Percentiles rank a stretch among this genome's conserved stretches.
These are phyloP conservation scores for Atta colombica DNA, from an alignment of 1,140 invertebrate species.

Conservation along the genomic window DNA sequence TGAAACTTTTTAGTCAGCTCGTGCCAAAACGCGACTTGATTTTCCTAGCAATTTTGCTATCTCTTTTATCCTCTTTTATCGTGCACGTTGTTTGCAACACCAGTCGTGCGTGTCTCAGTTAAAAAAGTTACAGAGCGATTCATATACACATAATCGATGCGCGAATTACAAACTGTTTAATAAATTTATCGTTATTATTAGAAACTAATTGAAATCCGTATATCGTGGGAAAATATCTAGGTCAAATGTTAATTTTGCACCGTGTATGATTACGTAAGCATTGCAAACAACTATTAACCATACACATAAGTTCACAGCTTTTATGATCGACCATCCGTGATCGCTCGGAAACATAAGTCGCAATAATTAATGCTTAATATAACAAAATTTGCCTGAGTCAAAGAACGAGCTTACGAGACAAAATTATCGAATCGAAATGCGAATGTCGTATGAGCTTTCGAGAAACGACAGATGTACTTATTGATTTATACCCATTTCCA, in stretches of 20 bases:
- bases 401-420: background rate
- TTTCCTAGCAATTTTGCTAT: conserved; percentile 38
- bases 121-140: background rate
- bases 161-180: background rate
- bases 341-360: conserved; percentile 3
- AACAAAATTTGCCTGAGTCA: background rate
- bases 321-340: conserved; percentile 32
- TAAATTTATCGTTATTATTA: conserved; percentile 23
- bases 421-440: background rate
- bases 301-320: conserved; percentile 23
- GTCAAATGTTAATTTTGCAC: conserved; percentile 18
- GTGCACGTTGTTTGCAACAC: conserved; percentile 22
- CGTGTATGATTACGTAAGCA: conserved; percentile 45
- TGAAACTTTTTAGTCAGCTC: conserved; percentile 25
- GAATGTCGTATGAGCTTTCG: background rate
- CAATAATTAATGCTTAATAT: conserved; percentile 33
- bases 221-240: conserved; percentile 11
- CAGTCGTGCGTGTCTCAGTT: conserved; percentile 1
- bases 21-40: conserved; percentile 14
- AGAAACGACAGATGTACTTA: background rate
- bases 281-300: conserved; percentile 28
- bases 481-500: no score
- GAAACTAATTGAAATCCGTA: conserved; percentile 19
- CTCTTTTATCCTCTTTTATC: background rate
- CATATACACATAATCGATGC: background rate